phyloP scores from a whole-genome alignment of 2,888 invertebrate species.

The Cheilosia scutellata region DNA sequence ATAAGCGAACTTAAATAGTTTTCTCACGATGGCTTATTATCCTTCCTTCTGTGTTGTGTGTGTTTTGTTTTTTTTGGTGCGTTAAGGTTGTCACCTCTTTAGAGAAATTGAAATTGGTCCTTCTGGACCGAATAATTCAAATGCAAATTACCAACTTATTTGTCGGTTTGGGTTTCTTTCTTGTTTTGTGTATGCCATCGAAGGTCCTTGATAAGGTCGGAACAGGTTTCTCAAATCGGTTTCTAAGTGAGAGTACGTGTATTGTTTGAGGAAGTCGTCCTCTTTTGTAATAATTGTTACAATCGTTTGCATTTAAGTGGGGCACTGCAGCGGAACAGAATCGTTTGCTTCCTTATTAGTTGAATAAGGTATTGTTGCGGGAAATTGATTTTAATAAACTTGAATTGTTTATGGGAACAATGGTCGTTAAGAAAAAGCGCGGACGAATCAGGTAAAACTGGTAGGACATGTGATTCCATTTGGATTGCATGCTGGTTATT shows the following conservation, averaged over 20 bases:
- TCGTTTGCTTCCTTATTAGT: slow-evolving; percentile 11
- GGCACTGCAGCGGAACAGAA: slow-evolving; percentile 6
- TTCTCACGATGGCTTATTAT: slow-evolving; percentile 74
- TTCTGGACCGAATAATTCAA: slow-evolving; percentile 68
- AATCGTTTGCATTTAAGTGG: slow-evolving; percentile 38
- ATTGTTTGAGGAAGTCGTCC: slow-evolving; percentile 34
- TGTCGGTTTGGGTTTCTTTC: slow-evolving; percentile 33
- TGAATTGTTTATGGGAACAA: slow-evolving; percentile 53
- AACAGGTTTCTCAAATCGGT: slow-evolving; percentile 50
- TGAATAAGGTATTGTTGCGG: slow-evolving; percentile 22
- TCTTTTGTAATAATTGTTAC: slow-evolving; percentile 35
- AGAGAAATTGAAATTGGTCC: slow-evolving; percentile 58
- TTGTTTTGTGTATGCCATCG: slow-evolving; percentile 10
- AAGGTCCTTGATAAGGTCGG: slow-evolving; percentile 42
- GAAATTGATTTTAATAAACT: slow-evolving; percentile 65
- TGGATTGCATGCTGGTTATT: slow-evolving; percentile 50
- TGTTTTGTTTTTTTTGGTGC: neutral
- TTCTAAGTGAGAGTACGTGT: slow-evolving; percentile 28
- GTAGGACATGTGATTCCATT: slow-evolving; percentile 49
- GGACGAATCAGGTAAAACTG: neutral
- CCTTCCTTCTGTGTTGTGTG: slow-evolving; percentile 12
- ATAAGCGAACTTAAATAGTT: slow-evolving; percentile 74
- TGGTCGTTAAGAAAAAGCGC: slow-evolving; percentile 13
- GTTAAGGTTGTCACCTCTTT: slow-evolving; percentile 72
- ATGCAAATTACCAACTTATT: slow-evolving; percentile 72